These are phyloP conservation scores for Loriculus beryllinus DNA, from an alignment of 2,797 vertebrate species.

Conservation along the genomic window DNA sequence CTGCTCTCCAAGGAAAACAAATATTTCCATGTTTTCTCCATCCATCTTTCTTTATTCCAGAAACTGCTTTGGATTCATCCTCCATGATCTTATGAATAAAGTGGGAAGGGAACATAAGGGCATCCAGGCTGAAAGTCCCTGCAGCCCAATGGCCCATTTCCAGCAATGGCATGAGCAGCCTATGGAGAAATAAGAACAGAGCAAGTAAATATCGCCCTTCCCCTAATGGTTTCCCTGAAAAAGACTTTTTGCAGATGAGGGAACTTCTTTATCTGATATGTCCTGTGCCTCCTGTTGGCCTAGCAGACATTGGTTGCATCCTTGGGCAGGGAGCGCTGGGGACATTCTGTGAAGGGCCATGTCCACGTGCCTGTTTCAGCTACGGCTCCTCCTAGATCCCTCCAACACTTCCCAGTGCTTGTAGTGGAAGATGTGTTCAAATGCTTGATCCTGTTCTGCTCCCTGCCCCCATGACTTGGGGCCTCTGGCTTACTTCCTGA, in stretches of 20 bases:
- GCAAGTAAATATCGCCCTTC: background rate
- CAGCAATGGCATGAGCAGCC: background rate
- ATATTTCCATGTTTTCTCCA: background rate
- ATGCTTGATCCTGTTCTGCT: background rate
- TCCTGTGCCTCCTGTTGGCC: background rate
- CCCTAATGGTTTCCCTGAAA: background rate
- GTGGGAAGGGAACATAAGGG: background rate
- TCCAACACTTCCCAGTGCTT: background rate
- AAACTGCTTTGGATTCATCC: background rate
- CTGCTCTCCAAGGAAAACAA: constrained; percentile 20
- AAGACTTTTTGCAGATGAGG: background rate
- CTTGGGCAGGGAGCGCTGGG: background rate
- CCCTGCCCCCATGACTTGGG: background rate
- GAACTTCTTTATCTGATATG: background rate
- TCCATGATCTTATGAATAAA: background rate
- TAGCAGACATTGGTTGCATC: background rate
- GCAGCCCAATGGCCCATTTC: background rate
- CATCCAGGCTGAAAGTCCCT: background rate
- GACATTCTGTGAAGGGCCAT: background rate
- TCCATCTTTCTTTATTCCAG: background rate
- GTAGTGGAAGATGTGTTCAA: background rate
- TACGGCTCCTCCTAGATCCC: background rate
- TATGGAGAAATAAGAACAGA: background rate
- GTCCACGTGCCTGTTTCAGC: fast-evolving
- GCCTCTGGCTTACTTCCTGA: background rate